phyloP scores from a whole-genome alignment of 1,140 invertebrate species.

The Philopotamus ludificatus region DNA sequence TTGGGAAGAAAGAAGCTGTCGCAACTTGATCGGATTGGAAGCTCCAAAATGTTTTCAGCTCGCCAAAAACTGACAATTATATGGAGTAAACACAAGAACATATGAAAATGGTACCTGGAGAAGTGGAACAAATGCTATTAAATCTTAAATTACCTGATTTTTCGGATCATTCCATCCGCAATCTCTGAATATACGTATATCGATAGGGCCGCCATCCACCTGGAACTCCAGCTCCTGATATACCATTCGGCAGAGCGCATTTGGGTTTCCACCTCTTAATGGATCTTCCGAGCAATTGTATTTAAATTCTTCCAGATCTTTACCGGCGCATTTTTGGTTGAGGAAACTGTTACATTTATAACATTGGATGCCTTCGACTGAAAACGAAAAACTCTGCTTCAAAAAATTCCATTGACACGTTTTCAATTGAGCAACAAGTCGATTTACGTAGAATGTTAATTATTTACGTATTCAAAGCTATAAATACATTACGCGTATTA shows the following conservation, averaged over 20 bases:
- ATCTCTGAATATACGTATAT: conserved; percentile 69
- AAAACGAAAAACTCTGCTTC: conserved; percentile 51
- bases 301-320: conserved; percentile 58
- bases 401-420: not conserved
- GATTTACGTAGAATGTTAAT: no score
- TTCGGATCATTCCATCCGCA: conserved; percentile 77
- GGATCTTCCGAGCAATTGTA: conserved; percentile 62
- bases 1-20: no score
- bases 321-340: conserved; percentile 65
- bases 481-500: no score
- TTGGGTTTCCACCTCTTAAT: conserved; percentile 56
- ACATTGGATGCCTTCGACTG: conserved; percentile 68
- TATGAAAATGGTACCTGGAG: no score
- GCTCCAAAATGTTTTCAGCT: no score
- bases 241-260: conserved; percentile 79
- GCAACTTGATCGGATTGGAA: no score
- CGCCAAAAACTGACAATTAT: no score
- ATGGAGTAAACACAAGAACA: no score
- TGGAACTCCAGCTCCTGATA: conserved; percentile 78
- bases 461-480: no score
- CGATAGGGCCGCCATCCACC: conserved; percentile 71
- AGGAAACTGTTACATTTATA: conserved; percentile 78
- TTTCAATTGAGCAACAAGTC: no score
- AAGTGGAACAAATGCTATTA: no score
- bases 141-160: conserved; percentile 62